Conservation (phyloP, 1,140 invertebrate species). For the Ectropis grisescens region DNA sequence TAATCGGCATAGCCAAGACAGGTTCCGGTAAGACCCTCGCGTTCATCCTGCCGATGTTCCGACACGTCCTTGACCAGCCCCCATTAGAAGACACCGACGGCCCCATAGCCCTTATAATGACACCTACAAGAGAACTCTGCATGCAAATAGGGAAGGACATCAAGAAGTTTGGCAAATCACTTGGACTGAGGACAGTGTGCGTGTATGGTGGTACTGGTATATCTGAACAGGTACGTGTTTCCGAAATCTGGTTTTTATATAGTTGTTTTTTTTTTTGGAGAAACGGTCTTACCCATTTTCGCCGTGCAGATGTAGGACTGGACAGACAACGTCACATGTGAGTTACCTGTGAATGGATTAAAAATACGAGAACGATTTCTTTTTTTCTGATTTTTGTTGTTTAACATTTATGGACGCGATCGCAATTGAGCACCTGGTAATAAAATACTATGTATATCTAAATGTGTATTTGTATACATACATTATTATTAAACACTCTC, state of each 20-base stretch:
- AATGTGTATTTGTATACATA: too few relatives aligned
- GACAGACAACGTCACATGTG: too few relatives aligned
- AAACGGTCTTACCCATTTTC: too few relatives aligned
- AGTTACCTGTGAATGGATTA: too few relatives aligned
- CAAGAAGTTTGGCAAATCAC: conserved; percentile 93
- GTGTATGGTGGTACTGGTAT: conserved; percentile 99
- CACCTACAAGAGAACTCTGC: conserved; percentile 97
- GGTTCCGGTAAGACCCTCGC: conserved; percentile 99
- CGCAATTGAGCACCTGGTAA: too few relatives aligned
- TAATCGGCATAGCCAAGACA: conserved; percentile 99
- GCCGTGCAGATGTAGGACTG: too few relatives aligned
- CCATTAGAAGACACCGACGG: conserved; percentile 95
- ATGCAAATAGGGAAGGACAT: conserved; percentile 99
- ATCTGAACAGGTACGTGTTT: conserved; percentile 84
- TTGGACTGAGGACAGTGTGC: conserved; percentile 91
- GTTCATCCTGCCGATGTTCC: conserved; percentile 98
- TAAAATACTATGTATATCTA: too few relatives aligned
- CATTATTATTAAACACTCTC: too few relatives aligned
- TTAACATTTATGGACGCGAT: too few relatives aligned
- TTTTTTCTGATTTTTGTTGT: too few relatives aligned
- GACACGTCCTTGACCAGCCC: conserved; percentile 96
- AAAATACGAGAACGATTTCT: too few relatives aligned
- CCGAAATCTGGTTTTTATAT: conserved; percentile 5
- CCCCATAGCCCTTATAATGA: conserved; percentile 97
- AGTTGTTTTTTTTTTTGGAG: not conserved